A percentile compares a stretch with the other conserved stretches of the same genome.
phyloP scores from a whole-genome alignment of 1,140 invertebrate genomes.

The Drosophila asahinai region DNA sequence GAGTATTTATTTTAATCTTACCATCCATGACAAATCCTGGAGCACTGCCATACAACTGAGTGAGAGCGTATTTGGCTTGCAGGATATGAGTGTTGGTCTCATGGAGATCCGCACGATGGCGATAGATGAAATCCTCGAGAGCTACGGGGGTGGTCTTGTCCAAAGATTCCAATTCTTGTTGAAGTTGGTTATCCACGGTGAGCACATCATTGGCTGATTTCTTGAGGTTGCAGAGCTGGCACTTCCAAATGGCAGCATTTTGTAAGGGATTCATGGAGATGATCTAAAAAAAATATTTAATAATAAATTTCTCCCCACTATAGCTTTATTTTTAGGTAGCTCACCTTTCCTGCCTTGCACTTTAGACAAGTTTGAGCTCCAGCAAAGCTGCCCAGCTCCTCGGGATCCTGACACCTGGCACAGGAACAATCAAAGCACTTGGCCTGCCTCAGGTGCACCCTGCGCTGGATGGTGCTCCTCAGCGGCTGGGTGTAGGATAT shows the following conservation, averaged over 20 bases:
- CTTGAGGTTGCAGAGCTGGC: slow-evolving; percentile 87
- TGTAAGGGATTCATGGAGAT: slow-evolving; percentile 87
- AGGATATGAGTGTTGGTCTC: slow-evolving; percentile 88
- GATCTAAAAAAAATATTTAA: slow-evolving; percentile 62
- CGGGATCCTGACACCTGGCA: slow-evolving; percentile 88
- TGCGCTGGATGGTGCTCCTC: slow-evolving; percentile 88
- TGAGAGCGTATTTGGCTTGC: slow-evolving; percentile 89
- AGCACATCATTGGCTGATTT: slow-evolving; percentile 87
- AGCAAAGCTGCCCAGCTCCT: slow-evolving; percentile 88
- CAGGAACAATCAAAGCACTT: slow-evolving; percentile 90
- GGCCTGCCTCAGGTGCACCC: slow-evolving; percentile 87
- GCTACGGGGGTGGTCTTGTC: slow-evolving; percentile 86
- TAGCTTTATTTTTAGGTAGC: neutral
- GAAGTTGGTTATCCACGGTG: slow-evolving; percentile 87
- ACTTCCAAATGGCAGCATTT: slow-evolving; percentile 87
- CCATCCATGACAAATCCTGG: slow-evolving; percentile 86
- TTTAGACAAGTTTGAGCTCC: slow-evolving; percentile 88
- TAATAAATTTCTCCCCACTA: rapidly evolving
- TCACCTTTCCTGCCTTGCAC: slow-evolving; percentile 86
- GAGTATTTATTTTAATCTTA: slow-evolving; percentile 59
- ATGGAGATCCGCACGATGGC: slow-evolving; percentile 87
- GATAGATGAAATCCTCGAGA: slow-evolving; percentile 88
- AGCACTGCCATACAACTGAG: slow-evolving; percentile 88
- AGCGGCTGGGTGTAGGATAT: slow-evolving; percentile 89
- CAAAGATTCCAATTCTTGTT: slow-evolving; percentile 87